These are phyloP conservation scores for Chymomyza procnemis DNA, from an alignment of 2,888 invertebrate species.

Conservation along the genomic window DNA sequence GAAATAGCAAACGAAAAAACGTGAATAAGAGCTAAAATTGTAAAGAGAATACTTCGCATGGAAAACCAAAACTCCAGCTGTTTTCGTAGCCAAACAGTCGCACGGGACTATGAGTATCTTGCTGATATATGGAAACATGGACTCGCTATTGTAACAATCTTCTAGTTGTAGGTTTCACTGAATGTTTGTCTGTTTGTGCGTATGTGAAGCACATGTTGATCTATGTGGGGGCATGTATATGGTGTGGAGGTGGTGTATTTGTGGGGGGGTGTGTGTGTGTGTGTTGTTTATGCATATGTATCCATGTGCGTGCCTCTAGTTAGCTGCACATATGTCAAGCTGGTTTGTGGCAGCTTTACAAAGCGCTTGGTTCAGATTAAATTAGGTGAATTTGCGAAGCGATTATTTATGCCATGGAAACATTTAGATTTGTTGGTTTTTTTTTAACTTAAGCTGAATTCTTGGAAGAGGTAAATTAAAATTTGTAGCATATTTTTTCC, in stretches of 20 bases:
- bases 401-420: not conserved
- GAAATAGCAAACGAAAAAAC: slow-evolving; percentile 3
- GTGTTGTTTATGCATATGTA: not conserved
- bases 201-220: slow-evolving; percentile 22
- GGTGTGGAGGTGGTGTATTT: not conserved
- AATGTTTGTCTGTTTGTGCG: slow-evolving; percentile 20
- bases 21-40: not conserved
- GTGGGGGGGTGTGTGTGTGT: not conserved
- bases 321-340: slow-evolving; percentile 23
- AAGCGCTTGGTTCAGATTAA: not conserved
- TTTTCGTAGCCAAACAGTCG: not conserved
- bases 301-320: slow-evolving; percentile 37
- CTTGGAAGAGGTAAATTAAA: not conserved
- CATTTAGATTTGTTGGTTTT: not conserved
- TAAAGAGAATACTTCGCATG: not conserved
- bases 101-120: not conserved
- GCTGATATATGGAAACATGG: not conserved
- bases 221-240: slow-evolving; percentile 7
- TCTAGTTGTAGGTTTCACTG: not conserved
- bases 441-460: not conserved
- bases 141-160: not conserved
- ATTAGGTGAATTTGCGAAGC: not conserved
- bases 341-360: not conserved
- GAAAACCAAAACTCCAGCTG: not conserved
- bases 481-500: not conserved